These are phyloP conservation scores for Trachymyrmex cornetzi DNA, from an alignment of 1,140 invertebrate species.

Conservation along the genomic window DNA sequence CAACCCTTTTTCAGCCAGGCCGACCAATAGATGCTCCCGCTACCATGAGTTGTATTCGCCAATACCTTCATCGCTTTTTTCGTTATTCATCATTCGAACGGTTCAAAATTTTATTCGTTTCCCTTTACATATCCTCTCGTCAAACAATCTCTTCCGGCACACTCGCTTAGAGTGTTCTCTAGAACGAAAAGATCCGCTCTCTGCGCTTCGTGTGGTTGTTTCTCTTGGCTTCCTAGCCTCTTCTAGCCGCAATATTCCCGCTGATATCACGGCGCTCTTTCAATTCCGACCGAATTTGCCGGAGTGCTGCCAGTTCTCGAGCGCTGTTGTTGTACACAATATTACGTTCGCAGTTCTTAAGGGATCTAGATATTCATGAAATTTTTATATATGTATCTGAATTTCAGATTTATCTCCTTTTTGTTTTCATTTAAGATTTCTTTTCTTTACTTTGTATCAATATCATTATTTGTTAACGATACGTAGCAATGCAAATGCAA, in stretches of 20 bases:
- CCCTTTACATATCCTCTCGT: neutral
- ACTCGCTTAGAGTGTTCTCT: constrained; percentile 13
- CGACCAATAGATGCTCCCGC: constrained; percentile 79
- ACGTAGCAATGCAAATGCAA: neutral
- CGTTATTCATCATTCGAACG: constrained; percentile 36
- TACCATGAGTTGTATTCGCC: constrained; percentile 32
- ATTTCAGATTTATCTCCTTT: neutral
- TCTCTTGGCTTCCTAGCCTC: constrained; percentile 34
- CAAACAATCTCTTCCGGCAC: constrained; percentile 40
- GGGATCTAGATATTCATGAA: constrained; percentile 25
- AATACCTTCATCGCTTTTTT: constrained; percentile 58
- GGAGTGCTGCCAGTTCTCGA: constrained; percentile 48
- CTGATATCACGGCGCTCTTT: constrained; percentile 44
- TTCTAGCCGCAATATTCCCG: constrained; percentile 36
- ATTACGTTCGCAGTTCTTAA: constrained; percentile 17
- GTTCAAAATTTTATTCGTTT: constrained; percentile 52
- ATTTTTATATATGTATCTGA: neutral
- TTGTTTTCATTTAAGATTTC: neutral
- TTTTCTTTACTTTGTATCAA: neutral
- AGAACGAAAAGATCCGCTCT: neutral
- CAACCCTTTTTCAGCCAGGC: constrained; percentile 78
- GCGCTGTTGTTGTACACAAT: constrained; percentile 18
- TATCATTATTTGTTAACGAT: neutral
- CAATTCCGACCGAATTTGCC: constrained; percentile 50
- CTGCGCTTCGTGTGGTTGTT: neutral